A percentile compares a stretch with the other conserved stretches of the same genome.
Evolutionary conservation across 2,113 vertebrate genomes (phyloP).

Genomic region (Bubalus kerabau): DNA sequence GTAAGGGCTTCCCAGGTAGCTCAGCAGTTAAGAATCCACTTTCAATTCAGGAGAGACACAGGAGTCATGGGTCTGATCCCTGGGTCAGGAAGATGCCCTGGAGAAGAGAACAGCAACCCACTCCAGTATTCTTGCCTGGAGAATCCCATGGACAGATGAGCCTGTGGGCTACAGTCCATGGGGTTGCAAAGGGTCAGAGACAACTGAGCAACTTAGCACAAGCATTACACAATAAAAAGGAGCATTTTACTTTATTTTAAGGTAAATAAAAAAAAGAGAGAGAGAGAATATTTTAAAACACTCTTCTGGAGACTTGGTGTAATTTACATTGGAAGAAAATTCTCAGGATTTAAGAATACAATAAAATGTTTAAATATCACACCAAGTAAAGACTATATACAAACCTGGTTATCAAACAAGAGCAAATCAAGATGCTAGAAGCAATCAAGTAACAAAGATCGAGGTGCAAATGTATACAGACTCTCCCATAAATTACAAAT

Average conservation of each 20-base stretch:
- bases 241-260: not conserved
- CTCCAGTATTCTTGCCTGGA: not conserved
- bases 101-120: not conserved
- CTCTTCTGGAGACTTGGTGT: not conserved
- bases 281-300: not conserved
- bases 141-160: not conserved
- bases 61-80: not conserved
- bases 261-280: not conserved
- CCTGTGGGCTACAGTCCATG: not conserved
- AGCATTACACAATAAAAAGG: not conserved
- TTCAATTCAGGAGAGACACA: not conserved
- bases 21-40: not conserved
- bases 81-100: not conserved
- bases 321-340: not conserved
- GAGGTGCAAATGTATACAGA: not conserved
- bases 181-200: not conserved
- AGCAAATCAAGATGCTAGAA: not conserved
- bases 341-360: not conserved
- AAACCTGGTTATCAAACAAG: not conserved
- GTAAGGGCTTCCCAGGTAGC: not conserved
- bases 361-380: not conserved
- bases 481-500: not conserved
- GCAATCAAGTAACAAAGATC: not conserved
- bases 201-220: not conserved
- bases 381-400: not conserved